These are phyloP conservation scores for Synergus gifuensis DNA, from an alignment of 2,888 invertebrate genomes.

Conservation along the genomic window DNA sequence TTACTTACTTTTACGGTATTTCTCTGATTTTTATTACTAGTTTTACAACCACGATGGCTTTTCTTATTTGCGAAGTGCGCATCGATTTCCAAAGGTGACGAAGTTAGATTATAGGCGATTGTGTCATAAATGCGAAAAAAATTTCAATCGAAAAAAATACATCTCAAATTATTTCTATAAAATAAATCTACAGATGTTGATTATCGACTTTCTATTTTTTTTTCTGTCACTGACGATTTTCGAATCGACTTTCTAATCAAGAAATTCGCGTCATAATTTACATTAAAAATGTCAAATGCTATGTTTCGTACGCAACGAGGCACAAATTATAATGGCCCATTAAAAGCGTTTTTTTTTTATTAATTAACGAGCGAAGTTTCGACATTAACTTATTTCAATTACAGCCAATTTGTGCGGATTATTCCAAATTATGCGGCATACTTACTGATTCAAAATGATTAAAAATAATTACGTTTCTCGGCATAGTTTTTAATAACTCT, in stretches of 20 bases:
- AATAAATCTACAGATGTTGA: background rate
- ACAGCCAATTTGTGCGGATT: slow-evolving; percentile 8
- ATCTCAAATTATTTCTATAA: background rate
- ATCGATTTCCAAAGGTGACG: background rate
- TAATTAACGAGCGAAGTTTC: background rate
- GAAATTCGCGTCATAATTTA: background rate
- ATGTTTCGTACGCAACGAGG: background rate
- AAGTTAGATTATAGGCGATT: background rate
- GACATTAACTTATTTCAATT: slow-evolving; percentile 15
- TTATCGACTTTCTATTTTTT: background rate
- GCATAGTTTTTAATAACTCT: background rate
- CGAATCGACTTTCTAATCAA: slow-evolving; percentile 2
- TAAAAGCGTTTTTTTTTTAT: slow-evolving; percentile 7
- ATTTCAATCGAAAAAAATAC: background rate
- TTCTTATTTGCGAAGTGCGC: background rate
- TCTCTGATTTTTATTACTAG: slow-evolving; percentile 5
- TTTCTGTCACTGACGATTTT: background rate
- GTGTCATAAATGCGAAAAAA: background rate
- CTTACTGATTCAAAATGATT: slow-evolving; percentile 5
- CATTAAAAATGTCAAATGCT: background rate
- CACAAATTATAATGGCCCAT: background rate
- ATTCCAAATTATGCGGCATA: background rate
- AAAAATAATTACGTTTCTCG: background rate
- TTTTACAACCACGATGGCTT: background rate
- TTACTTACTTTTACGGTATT: background rate